Base-by-base conservation (phyloP, 2,888 invertebrate genomes). In the Eristalinus sepulchralis region DNA sequence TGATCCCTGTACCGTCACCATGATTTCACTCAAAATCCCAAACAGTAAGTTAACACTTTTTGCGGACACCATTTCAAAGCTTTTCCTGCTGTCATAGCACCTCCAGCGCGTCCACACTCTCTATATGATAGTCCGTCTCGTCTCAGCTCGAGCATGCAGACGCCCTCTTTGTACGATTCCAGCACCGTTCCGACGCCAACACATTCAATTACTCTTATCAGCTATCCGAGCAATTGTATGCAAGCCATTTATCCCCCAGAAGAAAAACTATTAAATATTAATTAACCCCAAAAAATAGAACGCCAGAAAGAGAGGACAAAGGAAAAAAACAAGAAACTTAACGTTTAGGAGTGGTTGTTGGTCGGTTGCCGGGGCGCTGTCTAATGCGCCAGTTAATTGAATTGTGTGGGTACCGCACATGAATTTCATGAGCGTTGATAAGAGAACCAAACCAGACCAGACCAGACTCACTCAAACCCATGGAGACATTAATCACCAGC, bases 311-410 rank as follows among this genome's bases (percentile, higher is more conserved):
- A 20, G 57, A 24, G 13, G 13, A 20, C 20, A 55, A 13, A 22
- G 13, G 13, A 24, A 17, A 27, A 17, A 36, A 10, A 2, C 11
- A 53, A 77, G 33, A 60, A 13, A 39, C 64, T 73, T 64, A 60
- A 70, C 47, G 47, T 47, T 17, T 47, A 17, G 63, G 82, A 78
- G 85, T 82, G 82, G 71, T 77, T n/a, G 62, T 63, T 67, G 55
- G 47, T 81, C 63, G 72, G 17, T 39, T 13, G 57, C 24, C 57
- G 57, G 47, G 47, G n/a, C 47, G 47, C 17, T 78, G 78, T 67
- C 82, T 86, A 83, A 86, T 86, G 86, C 83, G 83, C 75, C 86
- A 86, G 86, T 86, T 86, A 86, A 86, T 86, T 86, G 86, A 83
- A 86, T 83, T 83, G 86, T 86, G 86, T 86, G 86, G 78, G 83